Percentiles rank a stretch among this genome's conserved stretches.
phyloP scores from a whole-genome alignment of 2,113 vertebrate species.

The Saccopteryx leptura region DNA sequence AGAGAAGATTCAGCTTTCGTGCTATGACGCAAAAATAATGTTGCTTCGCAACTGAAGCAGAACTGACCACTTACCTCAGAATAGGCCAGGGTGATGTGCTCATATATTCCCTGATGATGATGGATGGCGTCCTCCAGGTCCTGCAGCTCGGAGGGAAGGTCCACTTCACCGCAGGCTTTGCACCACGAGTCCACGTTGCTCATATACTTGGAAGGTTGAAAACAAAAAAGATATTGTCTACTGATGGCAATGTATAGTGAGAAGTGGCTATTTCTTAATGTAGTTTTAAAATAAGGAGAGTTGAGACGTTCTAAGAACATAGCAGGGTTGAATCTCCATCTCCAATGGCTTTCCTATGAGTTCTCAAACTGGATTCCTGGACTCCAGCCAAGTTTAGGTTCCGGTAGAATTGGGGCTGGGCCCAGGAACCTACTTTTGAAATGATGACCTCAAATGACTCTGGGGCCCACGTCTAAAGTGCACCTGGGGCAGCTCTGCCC shows the following conservation, averaged over 20 bases:
- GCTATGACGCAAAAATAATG: fast-evolving
- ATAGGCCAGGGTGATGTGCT: conserved; percentile 97
- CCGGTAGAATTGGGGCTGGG: neutral
- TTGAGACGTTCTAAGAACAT: neutral
- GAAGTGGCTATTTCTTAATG: neutral
- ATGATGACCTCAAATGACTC: neutral
- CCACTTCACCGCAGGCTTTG: conserved; percentile 98
- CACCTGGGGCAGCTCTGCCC: no score
- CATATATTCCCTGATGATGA: conserved; percentile 98
- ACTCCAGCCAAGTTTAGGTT: neutral
- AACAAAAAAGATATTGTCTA: neutral
- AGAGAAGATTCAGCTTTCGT: neutral
- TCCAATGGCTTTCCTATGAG: fast-evolving
- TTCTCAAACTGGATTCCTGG: neutral
- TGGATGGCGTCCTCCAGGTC: conserved; percentile 99
- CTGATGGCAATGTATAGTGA: neutral
- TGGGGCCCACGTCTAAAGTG: fast-evolving
- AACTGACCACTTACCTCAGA: conserved; percentile 91
- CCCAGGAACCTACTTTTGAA: neutral
- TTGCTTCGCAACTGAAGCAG: fast-evolving
- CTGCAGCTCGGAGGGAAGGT: conserved; percentile 97
- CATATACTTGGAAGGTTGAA: conserved; percentile 93
- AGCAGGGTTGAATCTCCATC: no score
- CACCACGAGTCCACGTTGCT: conserved; percentile 98
- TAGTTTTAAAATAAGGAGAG: neutral